These are phyloP conservation scores for Tolypeutes matacus DNA, from an alignment of 2,797 vertebrate species.

Conservation along the genomic window DNA sequence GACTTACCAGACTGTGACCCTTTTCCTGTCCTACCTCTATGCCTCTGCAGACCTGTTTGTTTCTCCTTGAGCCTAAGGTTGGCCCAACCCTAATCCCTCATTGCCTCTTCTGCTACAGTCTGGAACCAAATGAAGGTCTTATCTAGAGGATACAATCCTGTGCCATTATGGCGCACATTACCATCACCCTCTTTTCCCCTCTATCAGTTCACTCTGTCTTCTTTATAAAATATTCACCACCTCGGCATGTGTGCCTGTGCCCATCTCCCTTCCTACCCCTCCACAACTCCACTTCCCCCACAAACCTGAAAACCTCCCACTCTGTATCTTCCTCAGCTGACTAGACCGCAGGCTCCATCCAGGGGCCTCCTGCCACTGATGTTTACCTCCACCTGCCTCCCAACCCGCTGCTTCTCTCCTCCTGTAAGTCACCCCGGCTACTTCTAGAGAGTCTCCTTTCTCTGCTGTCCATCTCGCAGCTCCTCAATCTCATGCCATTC, in stretches of 20 bases:
- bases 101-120: background rate
- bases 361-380: background rate
- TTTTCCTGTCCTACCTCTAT: background rate
- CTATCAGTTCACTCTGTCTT: background rate
- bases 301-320: background rate
- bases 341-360: background rate
- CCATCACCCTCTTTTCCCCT: background rate
- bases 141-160: background rate
- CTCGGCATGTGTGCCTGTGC: background rate
- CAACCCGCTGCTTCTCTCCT: background rate
- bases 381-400: background rate
- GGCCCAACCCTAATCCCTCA: background rate
- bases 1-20: background rate
- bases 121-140: background rate
- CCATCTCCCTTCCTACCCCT: background rate
- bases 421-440: background rate
- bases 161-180: background rate
- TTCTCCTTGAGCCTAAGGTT: background rate
- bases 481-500: background rate
- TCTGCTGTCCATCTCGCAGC: background rate
- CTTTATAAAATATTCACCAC: background rate
- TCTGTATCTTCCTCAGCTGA: background rate
- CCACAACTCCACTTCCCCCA: background rate
- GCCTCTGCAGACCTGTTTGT: background rate
- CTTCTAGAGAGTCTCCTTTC: background rate